A percentile compares a stretch with the other conserved stretches of the same genome.
Evolutionary conservation across 2,113 vertebrate genomes (phyloP).

Genomic region (Ophiodon elongatus): DNA sequence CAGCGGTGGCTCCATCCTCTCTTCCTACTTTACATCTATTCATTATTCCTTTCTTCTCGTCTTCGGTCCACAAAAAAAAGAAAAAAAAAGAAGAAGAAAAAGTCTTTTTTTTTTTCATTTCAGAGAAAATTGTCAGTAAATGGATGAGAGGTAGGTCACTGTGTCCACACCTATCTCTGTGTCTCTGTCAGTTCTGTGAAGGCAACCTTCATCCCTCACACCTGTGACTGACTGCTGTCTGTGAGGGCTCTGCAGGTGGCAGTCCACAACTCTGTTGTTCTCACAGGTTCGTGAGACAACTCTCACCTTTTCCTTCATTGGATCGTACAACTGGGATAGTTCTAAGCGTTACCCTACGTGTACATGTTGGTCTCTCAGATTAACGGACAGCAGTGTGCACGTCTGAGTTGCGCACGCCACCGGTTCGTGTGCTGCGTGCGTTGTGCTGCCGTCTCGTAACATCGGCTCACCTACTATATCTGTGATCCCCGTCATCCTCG

Average conservation of each 20-base stretch:
- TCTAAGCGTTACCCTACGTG: conserved; percentile 17
- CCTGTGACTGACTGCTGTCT: conserved; percentile 40
- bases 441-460: conserved; percentile 23
- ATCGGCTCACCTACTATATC: conserved; percentile 46
- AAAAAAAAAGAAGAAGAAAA: no score
- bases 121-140: conserved; percentile 6
- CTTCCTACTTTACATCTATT: conserved; percentile 36
- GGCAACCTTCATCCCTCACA: conserved; percentile 22
- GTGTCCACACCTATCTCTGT: conserved; percentile 39
- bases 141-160: conserved; percentile 22
- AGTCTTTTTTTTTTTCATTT: no score
- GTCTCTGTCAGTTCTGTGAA: conserved; percentile 10
- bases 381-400: conserved; percentile 6
- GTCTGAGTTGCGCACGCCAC: neutral
- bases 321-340: conserved; percentile 25
- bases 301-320: neutral
- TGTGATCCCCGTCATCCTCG: conserved; percentile 43
- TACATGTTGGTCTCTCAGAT: conserved; percentile 3
- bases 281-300: conserved; percentile 1
- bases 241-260: conserved; percentile 11
- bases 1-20: conserved; percentile 25
- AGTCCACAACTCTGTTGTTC: conserved; percentile 11
- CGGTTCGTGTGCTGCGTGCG: conserved; percentile 10
- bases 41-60: conserved; percentile 24
- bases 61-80: neutral